phyloP scores from a whole-genome alignment of 2,113 vertebrate genomes.

The Amphiprion percula region DNA sequence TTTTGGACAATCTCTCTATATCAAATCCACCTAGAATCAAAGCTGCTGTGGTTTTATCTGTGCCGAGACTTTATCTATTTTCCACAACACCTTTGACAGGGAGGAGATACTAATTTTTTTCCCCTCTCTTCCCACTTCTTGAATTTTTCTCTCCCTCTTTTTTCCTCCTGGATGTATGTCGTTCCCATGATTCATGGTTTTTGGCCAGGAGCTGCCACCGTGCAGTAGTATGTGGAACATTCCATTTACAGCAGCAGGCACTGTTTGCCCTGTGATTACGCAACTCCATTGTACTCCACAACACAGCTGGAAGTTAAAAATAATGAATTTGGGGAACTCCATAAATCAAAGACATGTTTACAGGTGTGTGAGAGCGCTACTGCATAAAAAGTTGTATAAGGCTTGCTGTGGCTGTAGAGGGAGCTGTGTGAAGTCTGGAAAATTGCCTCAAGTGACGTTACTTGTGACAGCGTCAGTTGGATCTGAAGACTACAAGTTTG shows the following conservation, averaged over 20 bases:
- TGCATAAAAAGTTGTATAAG: neutral
- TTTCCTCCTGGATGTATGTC: constrained; percentile 59
- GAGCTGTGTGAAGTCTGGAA: constrained; percentile 5
- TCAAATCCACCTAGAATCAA: constrained; percentile 23
- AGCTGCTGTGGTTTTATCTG: neutral
- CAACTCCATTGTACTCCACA: constrained; percentile 26
- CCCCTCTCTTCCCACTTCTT: constrained; percentile 17
- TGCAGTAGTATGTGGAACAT: constrained; percentile 71
- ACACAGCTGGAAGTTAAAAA: constrained; percentile 22
- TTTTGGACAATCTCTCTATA: constrained; percentile 20
- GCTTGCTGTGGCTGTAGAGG: constrained; percentile 7
- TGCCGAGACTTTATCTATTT: constrained; percentile 32
- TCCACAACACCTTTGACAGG: constrained; percentile 32
- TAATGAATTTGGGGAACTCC: constrained; percentile 1
- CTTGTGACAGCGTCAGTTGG: neutral
- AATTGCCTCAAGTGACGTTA: neutral
- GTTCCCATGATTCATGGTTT: constrained; percentile 61
- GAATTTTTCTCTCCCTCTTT: constrained; percentile 19
- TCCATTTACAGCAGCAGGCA: constrained; percentile 62
- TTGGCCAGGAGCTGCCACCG: constrained; percentile 51
- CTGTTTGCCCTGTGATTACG: constrained; percentile 60
- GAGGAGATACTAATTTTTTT: neutral
- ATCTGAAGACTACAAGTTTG: neutral
- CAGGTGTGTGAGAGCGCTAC: neutral
- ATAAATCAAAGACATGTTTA: neutral